Percentiles rank a stretch among this genome's conserved stretches.
phyloP scores from a whole-genome alignment of 2,888 invertebrate genomes.

The Labia minor region DNA sequence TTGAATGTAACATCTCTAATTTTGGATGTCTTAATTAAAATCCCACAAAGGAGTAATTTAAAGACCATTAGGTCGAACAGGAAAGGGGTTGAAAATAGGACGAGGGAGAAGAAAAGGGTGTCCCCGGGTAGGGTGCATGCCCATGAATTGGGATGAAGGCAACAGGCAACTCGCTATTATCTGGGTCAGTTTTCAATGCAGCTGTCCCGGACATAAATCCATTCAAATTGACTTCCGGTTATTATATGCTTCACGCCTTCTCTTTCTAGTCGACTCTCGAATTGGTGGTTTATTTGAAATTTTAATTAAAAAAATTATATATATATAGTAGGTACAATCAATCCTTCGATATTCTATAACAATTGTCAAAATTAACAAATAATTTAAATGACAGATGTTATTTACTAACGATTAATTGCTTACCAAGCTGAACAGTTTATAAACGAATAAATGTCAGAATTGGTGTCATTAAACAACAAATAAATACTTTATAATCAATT shows the following conservation, averaged over 20 bases:
- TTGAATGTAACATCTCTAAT: constrained; percentile 7
- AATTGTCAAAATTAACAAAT: not conserved
- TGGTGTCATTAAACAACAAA: no score
- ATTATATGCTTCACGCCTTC: constrained; percentile 8
- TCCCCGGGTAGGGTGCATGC: not conserved
- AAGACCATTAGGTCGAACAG: not conserved
- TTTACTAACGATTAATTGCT: not conserved
- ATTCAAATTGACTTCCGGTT: not conserved
- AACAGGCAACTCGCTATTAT: constrained; percentile 2
- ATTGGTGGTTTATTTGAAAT: not conserved
- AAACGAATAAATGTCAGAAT: not conserved
- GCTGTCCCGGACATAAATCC: not conserved
- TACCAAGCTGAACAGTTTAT: not conserved
- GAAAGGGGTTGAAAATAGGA: not conserved
- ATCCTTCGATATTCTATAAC: not conserved
- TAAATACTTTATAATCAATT: no score
- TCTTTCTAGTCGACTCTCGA: not conserved
- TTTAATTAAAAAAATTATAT: not conserved
- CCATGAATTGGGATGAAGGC: constrained; percentile 13
- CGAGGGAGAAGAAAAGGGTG: not conserved
- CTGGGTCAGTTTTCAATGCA: constrained; percentile 7
- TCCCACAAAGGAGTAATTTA: constrained; percentile 13
- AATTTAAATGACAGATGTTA: constrained; percentile 4
- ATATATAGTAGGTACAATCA: no score
- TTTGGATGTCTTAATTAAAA: not conserved